phyloP scores from a whole-genome alignment of 2,888 invertebrate species.

The Conistra vaccinii region DNA sequence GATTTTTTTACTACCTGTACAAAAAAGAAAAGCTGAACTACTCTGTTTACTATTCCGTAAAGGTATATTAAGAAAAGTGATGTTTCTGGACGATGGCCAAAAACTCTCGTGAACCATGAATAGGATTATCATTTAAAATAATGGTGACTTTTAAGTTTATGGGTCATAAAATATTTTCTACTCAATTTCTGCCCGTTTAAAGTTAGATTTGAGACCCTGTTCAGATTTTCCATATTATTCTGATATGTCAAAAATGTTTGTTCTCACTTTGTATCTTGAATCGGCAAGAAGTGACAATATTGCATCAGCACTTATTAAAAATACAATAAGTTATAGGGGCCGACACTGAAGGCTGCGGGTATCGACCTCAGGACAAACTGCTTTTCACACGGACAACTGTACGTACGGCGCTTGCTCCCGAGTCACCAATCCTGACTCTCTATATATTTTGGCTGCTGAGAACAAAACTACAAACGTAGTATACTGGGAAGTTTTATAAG shows the following conservation, averaged over 20 bases:
- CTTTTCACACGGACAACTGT: too few relatives aligned
- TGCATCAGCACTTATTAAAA: slow-evolving; percentile 1
- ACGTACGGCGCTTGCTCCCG: too few relatives aligned
- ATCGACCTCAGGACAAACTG: too few relatives aligned
- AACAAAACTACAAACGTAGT: too few relatives aligned
- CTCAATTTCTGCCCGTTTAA: not conserved
- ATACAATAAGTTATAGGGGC: too few relatives aligned
- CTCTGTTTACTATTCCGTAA: slow-evolving; percentile 14
- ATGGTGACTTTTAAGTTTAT: slow-evolving; percentile 10
- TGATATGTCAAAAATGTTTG: too few relatives aligned
- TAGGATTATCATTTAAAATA: slow-evolving; percentile 25
- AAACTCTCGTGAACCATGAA: slow-evolving; percentile 15
- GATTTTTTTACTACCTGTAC: not conserved
- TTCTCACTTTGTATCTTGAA: not conserved
- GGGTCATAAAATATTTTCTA: slow-evolving; percentile 4
- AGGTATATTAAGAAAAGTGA: slow-evolving; percentile 8
- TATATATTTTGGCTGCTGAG: too few relatives aligned
- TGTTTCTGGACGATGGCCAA: slow-evolving; percentile 35
- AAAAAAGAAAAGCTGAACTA: not conserved
- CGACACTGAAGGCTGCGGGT: too few relatives aligned
- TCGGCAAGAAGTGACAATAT: slow-evolving; percentile 1
- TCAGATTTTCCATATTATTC: not conserved
- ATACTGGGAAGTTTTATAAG: too few relatives aligned
- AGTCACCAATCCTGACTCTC: too few relatives aligned
- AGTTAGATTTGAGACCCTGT: not conserved